Evolutionary conservation across 2,888 invertebrate genomes (phyloP).

Genomic region (Melangyna quadrimaculata): DNA sequence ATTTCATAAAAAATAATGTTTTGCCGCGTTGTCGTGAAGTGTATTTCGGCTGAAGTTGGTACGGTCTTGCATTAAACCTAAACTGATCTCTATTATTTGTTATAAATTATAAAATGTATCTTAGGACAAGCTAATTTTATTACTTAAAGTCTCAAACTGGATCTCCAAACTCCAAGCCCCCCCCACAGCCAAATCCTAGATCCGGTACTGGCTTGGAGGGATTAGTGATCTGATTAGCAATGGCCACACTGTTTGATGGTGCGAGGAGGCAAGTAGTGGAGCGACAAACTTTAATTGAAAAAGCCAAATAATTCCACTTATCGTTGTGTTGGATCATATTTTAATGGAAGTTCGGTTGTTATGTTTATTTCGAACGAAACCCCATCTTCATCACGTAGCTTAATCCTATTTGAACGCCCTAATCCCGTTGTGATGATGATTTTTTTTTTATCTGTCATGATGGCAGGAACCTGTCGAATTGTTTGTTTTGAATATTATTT

Average conservation of each 20-base stretch:
- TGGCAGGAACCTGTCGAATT: slow-evolving; percentile 57
- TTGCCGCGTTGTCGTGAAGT: no score
- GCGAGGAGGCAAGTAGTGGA: background rate
- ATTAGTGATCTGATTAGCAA: background rate
- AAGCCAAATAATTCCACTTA: slow-evolving; percentile 41
- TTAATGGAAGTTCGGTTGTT: slow-evolving; percentile 43
- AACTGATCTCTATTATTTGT: no score
- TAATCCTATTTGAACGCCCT: slow-evolving; percentile 62
- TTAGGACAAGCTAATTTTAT: no score
- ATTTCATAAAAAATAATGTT: no score
- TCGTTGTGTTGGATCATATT: slow-evolving; percentile 40
- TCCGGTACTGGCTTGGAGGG: background rate
- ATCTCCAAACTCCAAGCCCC: no score
- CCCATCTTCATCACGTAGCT: slow-evolving; percentile 45
- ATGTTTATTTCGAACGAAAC: slow-evolving; percentile 4
- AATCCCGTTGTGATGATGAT: slow-evolving; percentile 63
- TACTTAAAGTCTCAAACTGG: no score
- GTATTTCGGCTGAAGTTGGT: no score
- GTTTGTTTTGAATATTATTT: background rate
- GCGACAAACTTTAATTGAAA: slow-evolving; percentile 51
- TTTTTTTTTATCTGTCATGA: background rate
- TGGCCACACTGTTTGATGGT: background rate
- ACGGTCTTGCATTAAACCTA: no score
- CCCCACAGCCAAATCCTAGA: no score
- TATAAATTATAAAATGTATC: no score